phyloP scores from a whole-genome alignment of 2,113 vertebrate genomes.

The human (Homo sapiens) region GRCh38 chr3:197333501-197334000 shows the following conservation, averaged over 20 bases:
- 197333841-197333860: neutral
- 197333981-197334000: neutral
- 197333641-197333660: neutral
- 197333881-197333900: neutral
- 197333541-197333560: neutral
- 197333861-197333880: neutral
- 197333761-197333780: neutral
- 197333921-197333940: neutral
- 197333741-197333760: neutral
- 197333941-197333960: neutral
- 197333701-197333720: conserved; percentile 3
- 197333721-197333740: neutral
- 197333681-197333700: neutral
- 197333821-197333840: neutral
- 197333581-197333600: neutral
- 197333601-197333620: neutral
- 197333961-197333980: neutral
- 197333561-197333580: too few species aligned
- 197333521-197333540: neutral
- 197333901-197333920: neutral
- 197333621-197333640: neutral
- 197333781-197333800: conserved; percentile 1
- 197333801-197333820: neutral
- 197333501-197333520: too few species aligned
- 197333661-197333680: neutral